Evolutionary conservation across 2,113 vertebrate genomes (phyloP), one percentile per base, ranked within the genome.

Genomic region (Chaetorhynchus papuensis): DNA sequence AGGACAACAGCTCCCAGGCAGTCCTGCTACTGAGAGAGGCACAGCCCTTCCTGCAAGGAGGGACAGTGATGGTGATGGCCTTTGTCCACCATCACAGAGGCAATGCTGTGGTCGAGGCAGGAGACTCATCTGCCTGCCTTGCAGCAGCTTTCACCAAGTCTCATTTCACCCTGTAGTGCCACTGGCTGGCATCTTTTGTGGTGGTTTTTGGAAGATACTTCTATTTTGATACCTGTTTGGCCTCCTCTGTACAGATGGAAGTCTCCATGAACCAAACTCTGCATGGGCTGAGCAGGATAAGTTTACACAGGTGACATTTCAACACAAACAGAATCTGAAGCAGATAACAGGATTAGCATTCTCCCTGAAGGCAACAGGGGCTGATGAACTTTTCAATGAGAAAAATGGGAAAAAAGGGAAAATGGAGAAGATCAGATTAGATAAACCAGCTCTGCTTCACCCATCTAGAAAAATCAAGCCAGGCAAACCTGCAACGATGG

Each of bases 31-130:
- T 93, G 50, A 53, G 59, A 53, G 47, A 81, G 23, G 15, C 24
- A 61, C 28, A 78, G 3, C 16, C 3, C 4, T 82, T 37, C 19
- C 1, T 39, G 10, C 33, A 54, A 0, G 0, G 23, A 68, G 18
- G 30, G 33, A 50, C 3, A 11, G 39, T 2, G 47, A 30, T 3
- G 7, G 28, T 1, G 14, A 26, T 59, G 42, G 16, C 52, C 31
- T 75, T 64, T 54, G 24, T 10, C 82, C 44, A 85, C 14, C 49
- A 23, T 15, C n/a, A 65, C 26, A 44, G 22, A 17, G 18, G 16
- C 16, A 53, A 14, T 2, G 2, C 47, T 50, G 66, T 8, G 20
- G 5, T 35, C 16, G 22, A 8, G 0, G 3, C 59, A 64, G 53
- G 39, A 53, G 3, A 20, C 20, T 56, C 3, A 0, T 47, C 64